Base-by-base conservation (phyloP, 92 coral and sea anemone genomes). In the Porites lobata region DNA sequence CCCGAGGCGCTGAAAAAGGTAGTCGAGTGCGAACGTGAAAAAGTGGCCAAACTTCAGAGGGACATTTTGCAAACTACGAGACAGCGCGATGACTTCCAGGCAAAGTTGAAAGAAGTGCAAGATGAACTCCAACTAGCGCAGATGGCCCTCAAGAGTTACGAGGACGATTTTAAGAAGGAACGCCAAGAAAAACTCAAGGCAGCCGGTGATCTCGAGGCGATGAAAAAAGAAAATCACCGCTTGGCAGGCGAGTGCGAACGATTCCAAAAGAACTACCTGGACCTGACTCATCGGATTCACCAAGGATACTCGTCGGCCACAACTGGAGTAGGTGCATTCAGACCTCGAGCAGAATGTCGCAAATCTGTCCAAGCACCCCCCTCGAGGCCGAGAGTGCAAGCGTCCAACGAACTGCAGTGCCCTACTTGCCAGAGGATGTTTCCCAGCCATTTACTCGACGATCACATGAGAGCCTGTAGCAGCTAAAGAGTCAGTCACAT, bases 381-480 rank as follows among this genome's bases (percentile, higher is more conserved):
- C 13, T 12, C 13, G 58, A 54, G 11, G 13, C 11, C 58, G 14
- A 8, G 58, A 8, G 58, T 8, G 5, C 7, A 4, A 8, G 29
- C 8, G 7, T 6, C 29, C 69, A 65, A n/a, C 26, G 7, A n/a
- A 19, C 26, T 65, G 26, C 26, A 65, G 26, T 65, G 69, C 19
- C 26, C 69, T 1, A n/a, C 3, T n/a, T 65, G 69, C 69, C 8
- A 65, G 20, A 8, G 2, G 11, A 5, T 65, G 19, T 65, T 65
- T 65, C 69, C 74, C 7, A 3, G 13, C 51, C 3, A 11, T 10
- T 8, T 24, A 1, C 12, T 69, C 18, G 74, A 69, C 3, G 74
- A 69, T 69, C 75, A 70, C 53, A 70, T 70, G 75, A 11, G 52
- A 70, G 43, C 52, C 18, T 69, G 74, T 26, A 69, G 13, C 22